Evolutionary conservation across 2,797 vertebrate genomes (phyloP), one percentile per base, ranked within the genome.

Genomic region (Anolis apletophallus): DNA sequence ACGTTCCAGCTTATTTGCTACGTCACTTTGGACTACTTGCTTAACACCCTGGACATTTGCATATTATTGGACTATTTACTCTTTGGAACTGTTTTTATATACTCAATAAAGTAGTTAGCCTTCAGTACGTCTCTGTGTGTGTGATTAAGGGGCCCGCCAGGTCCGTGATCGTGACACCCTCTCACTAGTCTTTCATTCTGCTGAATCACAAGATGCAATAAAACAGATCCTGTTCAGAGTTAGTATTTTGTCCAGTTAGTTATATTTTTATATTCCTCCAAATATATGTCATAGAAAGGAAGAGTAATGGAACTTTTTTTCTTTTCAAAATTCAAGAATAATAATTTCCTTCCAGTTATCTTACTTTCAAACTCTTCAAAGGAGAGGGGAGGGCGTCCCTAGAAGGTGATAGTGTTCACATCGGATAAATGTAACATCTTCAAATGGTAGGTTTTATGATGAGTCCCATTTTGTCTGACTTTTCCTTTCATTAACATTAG

Each of bases 401-500:
- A 82, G 64, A 91, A 88, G 83, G 78, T 64, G 69, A 85, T 86
- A 84, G n/a, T 26, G 46, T 55, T 87, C 0, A 68, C 79, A 54
- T 80, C 79, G 83, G 50, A 80, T 55, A 80, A 83, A 83, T n/a
- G 83, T 91, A 85, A 40, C 74, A 87, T 88, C 11, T 17, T 74
- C 55, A 76, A 86, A 89, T 81, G 80, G 68, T 82, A 86, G 77
- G 77, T 32, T 82, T 92, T 85, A 90, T 76, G 72, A 85, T 85
- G 84, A 87, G 89, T 93, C 89, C 13, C 32, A 29, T 81, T 72
- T 84, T 92, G 29, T 67, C 73, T 85, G 71, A 76, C 73, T 90
- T 67, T 83, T 34, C 57, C 13, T 19, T 46, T 93, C 81, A 74
- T 92, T 93, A 89, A 90, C 69, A 59, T 92, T 91, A 78, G 67